These are phyloP conservation scores for Plebejus melissa DNA, from an alignment of 2,888 invertebrate genomes.

Conservation along the genomic window DNA sequence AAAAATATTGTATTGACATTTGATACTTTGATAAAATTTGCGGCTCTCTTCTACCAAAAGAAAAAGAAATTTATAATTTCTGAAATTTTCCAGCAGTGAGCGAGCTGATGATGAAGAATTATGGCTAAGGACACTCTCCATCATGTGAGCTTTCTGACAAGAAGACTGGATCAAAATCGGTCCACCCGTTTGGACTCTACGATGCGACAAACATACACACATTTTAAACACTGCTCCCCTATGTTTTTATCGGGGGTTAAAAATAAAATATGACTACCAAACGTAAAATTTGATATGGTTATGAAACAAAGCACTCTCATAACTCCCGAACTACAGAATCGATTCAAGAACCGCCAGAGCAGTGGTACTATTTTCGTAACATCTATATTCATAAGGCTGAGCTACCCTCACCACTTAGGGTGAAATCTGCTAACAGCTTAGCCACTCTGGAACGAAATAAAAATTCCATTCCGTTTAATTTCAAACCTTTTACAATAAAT, in stretches of 20 bases:
- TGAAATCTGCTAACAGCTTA: constrained; percentile 19
- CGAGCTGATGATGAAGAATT: too few relatives aligned
- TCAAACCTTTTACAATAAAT: constrained; percentile 19
- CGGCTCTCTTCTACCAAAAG: too few relatives aligned
- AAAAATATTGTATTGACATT: too few relatives aligned
- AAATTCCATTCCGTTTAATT: constrained; percentile 19
- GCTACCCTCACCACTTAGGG: constrained; percentile 18
- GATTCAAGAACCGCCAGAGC: constrained; percentile 7
- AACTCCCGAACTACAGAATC: constrained; percentile 18
- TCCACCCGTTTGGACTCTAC: too few relatives aligned
- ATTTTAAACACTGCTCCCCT: not conserved
- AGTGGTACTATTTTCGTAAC: constrained; percentile 24
- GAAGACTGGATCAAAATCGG: too few relatives aligned
- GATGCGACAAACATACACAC: too few relatives aligned
- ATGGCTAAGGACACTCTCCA: too few relatives aligned
- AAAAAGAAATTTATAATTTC: too few relatives aligned
- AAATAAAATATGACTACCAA: not conserved
- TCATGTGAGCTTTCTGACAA: too few relatives aligned
- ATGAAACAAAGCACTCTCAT: not conserved
- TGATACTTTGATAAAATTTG: too few relatives aligned
- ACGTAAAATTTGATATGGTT: not conserved
- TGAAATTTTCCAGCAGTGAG: too few relatives aligned
- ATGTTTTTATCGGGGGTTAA: not conserved
- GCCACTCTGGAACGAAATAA: constrained; percentile 17
- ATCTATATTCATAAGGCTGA: constrained; percentile 24